Evolutionary conservation across 1,140 invertebrate genomes (phyloP).

Genomic region (Armadillidium nasatum): DNA sequence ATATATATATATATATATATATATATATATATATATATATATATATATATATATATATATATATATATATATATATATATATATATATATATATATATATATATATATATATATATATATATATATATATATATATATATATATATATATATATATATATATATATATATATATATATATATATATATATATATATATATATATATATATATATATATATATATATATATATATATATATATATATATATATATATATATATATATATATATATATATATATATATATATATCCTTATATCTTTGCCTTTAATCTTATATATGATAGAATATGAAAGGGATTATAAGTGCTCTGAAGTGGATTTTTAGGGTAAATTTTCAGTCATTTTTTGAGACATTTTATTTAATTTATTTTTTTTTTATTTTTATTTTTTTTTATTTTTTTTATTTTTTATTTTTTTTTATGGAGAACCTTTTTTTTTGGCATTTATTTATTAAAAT

Average conservation of each 20-base stretch:
- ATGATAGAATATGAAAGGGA: not conserved
- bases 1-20: no score
- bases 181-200: constrained; percentile 20
- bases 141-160: constrained; percentile 17
- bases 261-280: constrained; percentile 15
- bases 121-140: constrained; percentile 19
- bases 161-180: constrained; percentile 10
- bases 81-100: constrained; percentile 20
- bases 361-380: not conserved
- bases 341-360: not conserved
- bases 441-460: no score
- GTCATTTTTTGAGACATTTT: no score
- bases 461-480: no score
- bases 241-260: constrained; percentile 16
- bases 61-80: constrained; percentile 18
- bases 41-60: not conserved
- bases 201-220: constrained; percentile 17
- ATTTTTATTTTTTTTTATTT: not conserved
- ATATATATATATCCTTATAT: constrained; percentile 10
- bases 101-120: constrained; percentile 20
- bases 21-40: constrained; percentile 17
- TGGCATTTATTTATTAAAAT: no score
- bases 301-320: not conserved
- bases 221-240: constrained; percentile 16
- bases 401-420: not conserved